Evolutionary conservation across 2,888 invertebrate genomes (phyloP).

Genomic region (Pyrochroa serraticornis): DNA sequence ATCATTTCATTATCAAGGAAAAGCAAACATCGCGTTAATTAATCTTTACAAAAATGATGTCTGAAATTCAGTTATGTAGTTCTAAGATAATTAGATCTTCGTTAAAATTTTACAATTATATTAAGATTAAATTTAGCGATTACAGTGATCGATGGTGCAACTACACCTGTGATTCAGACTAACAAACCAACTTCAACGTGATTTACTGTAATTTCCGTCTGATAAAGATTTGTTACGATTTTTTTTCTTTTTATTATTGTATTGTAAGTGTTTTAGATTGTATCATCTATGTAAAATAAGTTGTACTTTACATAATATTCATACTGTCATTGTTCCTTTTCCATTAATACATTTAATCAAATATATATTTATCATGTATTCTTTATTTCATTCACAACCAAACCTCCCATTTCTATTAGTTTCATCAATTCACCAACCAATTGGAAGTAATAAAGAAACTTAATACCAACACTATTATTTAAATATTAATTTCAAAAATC

Average conservation of each 20-base stretch:
- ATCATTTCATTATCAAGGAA: too few species aligned
- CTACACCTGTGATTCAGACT: not conserved
- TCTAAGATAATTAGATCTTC: too few species aligned
- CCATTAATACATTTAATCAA: constrained; percentile 28
- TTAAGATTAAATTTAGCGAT: not conserved
- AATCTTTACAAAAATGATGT: too few species aligned
- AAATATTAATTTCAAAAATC: too few species aligned
- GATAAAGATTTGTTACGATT: constrained; percentile 26
- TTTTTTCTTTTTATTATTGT: constrained; percentile 17
- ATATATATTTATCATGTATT: constrained; percentile 26
- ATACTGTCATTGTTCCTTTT: constrained; percentile 30
- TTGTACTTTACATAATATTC: constrained; percentile 22
- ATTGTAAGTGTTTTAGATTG: constrained; percentile 24
- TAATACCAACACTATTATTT: too few species aligned
- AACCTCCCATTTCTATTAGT: too few species aligned
- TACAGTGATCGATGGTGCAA: not conserved
- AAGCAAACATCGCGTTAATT: too few species aligned
- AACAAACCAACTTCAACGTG: not conserved
- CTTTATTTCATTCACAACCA: not conserved
- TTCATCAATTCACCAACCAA: too few species aligned
- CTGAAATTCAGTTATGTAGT: too few species aligned
- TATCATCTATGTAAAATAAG: constrained; percentile 12
- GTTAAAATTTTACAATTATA: too few species aligned
- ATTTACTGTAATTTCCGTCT: constrained; percentile 25
- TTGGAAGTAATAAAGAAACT: too few species aligned